Evolutionary conservation across 2,113 vertebrate genomes (phyloP), one percentile per base, ranked within the genome.

Genomic region (Crotalus viridis): DNA sequence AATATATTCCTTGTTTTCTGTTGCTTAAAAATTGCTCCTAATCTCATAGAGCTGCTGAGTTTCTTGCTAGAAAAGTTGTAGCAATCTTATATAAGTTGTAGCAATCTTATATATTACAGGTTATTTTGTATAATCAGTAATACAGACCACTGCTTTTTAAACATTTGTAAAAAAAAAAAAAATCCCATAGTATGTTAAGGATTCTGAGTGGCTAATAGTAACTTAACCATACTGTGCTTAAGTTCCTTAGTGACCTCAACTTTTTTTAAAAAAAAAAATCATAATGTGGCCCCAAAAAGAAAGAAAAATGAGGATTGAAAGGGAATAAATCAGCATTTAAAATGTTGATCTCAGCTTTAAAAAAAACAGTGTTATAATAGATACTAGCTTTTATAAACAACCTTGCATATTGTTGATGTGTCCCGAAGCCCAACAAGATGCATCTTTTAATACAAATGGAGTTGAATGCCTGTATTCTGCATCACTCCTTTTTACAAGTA

Each of bases 11-110:
- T 64, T 87, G 56, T 51, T 90, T 86, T 46, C 59, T 92, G 91
- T 89, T 61, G 43, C 81, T 90, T 57, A 93, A 93, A 48, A 90
- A 90, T 90, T 90, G 46, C 21, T 86, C 28, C 46, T 90, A 13
- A 57, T 46, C 55, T 39, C 69, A 52, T 61, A 26, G 13, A 74
- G 52, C 46, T 57, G 39, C 17, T 17, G 55, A 54, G 46, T 7
- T 93, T 22, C 13, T 89, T 33, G 48, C 64, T 52, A 39, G 54
- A 88, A 54, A 91, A 26, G n/a, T 21, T 48, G 33, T 69, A 39
- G 85, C 39, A 19, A 13, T 48, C 4, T 59, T 55, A 91, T 43
- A 51, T 26, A 74, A 26, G n/a, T 21, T 48, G 33, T 69, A 39
- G 85, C 39, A 19, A 13, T 48, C 4, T 59, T 55, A 91, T 43